phyloP scores from a whole-genome alignment of 2,113 vertebrate species.

The Cyanistes caeruleus region DNA sequence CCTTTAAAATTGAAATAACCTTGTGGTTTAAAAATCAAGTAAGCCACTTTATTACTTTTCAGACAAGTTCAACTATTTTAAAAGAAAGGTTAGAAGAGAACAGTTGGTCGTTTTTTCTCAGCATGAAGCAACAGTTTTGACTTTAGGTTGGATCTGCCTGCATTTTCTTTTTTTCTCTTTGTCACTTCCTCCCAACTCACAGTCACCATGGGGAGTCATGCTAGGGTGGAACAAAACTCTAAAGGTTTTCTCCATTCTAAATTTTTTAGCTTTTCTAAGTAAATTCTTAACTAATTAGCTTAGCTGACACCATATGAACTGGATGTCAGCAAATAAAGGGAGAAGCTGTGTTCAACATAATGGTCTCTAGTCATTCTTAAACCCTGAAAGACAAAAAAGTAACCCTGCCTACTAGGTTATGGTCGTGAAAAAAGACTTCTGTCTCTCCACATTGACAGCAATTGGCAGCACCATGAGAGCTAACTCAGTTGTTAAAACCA shows the following conservation, averaged over 20 bases:
- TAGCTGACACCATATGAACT: neutral
- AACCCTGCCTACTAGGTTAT: neutral
- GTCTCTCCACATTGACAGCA: neutral
- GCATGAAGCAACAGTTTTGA: neutral
- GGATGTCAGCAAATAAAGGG: neutral
- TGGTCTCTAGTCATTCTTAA: neutral
- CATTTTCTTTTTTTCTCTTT: neutral
- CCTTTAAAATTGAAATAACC: constrained; percentile 41
- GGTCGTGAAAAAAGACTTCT: neutral
- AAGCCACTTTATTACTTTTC: neutral
- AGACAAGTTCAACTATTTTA: neutral
- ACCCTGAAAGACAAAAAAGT: neutral
- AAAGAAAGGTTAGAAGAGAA: constrained; percentile 4
- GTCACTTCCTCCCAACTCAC: neutral
- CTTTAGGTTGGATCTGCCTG: neutral
- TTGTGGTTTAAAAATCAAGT: neutral
- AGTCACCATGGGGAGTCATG: neutral
- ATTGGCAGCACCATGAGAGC: constrained; percentile 5
- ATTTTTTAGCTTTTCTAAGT: neutral
- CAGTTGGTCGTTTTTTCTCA: neutral
- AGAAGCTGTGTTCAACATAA: neutral
- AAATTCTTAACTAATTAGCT: neutral
- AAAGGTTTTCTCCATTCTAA: neutral
- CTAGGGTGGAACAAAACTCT: neutral
- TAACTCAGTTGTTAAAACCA: constrained; percentile 39